Evolutionary conservation across 2,888 invertebrate species (phyloP), one percentile per base, ranked within the genome.

Genomic region (Lithodes maja): DNA sequence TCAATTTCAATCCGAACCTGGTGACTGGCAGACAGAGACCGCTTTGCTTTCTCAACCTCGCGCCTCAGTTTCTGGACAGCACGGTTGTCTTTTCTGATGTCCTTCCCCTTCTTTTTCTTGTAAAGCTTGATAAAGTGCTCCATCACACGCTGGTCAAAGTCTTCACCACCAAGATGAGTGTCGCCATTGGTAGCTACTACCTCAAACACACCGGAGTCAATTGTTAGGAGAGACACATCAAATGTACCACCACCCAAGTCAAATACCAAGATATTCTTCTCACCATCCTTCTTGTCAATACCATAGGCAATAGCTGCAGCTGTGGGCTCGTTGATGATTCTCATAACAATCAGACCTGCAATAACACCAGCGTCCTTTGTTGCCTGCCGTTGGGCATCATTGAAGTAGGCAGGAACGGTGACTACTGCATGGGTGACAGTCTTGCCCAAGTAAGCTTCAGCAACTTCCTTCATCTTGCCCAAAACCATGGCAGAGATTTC

Each of bases 241-340:
- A 99, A 99, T 92, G 99, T 99, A 94, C 99, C 99, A 94, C 99
- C 99, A 93, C 99, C 99, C 94, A 99, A 96, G 95, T 99, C 99
- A 94, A 99, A 99, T 15, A 99, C 99, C 83, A 99, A 95, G 49
- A 99, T 98, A 93, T 99, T 99, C 95, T 99, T 99, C 94, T 99
- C 99, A 80, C 98, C 98, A 91, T 98, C 98, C 93, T 97, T 98
- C 94, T 99, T 99, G 94, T 99, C 99, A 92, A 99, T 95, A 93
- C 99, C 99, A 93, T 99, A 99, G 86, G 99, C 99, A 94, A 99
- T 98, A 91, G 98, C 99, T 83, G 99, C 99, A 15, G 99, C 98
- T 1, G 98, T 99, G 2, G 98, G 98, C 94, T 99, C 99, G 93
- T 99, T 99, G 94, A 99, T 99, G 93, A 99, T 99, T 94, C 99